Base-by-base conservation (phyloP, 2,888 invertebrate genomes). In the Apodemia mormo region DNA sequence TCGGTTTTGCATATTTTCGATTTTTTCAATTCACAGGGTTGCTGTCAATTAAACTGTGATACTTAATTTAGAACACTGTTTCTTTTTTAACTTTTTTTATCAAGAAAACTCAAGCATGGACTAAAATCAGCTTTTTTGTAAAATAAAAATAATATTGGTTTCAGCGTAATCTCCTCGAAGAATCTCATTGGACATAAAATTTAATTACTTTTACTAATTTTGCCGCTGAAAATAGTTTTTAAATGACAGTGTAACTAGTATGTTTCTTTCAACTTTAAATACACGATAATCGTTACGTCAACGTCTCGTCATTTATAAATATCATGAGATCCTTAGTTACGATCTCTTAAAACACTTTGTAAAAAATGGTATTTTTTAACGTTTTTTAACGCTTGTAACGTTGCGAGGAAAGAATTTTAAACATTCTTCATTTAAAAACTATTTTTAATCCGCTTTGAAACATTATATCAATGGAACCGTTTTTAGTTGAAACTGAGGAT, bases 381-480 rank as follows among this genome's bases (percentile, higher is more conserved):
- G n/a, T 56, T 2, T n/a, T n/a, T n/a, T n/a, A n/a, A n/a, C n/a
- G 56, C 29, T 9, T 6, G 1, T 22, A 56, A 56, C 30, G 58
- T 30, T 58, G 30, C 30, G 58, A 58, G 58, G 3, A 58, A 58
- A 22, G 22, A 58, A 58, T 58, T 58, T 58, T 58, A 29, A 58
- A 58, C 29, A 58, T 58, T 58, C 30, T 58, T 58, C 10, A 22
- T 29, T 58, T 58, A 29, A 29, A 22, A 58, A 58, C 58, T 58
- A 58, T 58, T 58, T 58, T 56, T 4, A 58, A 58, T 7, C 12
- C 58, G 58, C 58, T 30, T 58, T 58, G 58, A 58, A 58, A 58
- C 30, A 58, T 29, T 58, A 58, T 58, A 58, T 29, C 22, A 22
- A 22, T 22, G 22, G 22, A 22, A 22, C 22, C 58, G 29, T 22